A percentile compares a stretch with the other conserved stretches of the same genome.
phyloP scores from a whole-genome alignment of 1,140 invertebrate species.

The Acromyrmex echinatior region DNA sequence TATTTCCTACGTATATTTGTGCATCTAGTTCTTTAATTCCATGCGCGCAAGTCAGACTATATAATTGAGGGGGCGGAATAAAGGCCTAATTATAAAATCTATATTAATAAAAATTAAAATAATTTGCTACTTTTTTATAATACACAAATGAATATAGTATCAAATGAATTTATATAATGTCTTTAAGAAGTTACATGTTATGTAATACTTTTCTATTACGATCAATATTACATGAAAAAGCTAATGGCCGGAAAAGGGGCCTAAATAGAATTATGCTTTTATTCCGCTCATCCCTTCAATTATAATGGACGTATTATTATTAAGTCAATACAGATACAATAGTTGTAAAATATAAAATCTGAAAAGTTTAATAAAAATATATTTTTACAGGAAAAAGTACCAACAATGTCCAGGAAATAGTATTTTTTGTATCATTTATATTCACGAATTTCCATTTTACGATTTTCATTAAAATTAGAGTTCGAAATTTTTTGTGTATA shows the following conservation, averaged over 20 bases:
- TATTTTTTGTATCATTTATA: background rate
- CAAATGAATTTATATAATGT: too few species aligned
- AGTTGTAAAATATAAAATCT: background rate
- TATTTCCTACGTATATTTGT: background rate
- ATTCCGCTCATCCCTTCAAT: too few species aligned
- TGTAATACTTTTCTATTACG: too few species aligned
- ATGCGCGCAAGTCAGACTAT: background rate
- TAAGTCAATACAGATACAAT: background rate
- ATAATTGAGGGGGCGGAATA: too few species aligned
- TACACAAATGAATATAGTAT: too few species aligned
- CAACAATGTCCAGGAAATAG: background rate
- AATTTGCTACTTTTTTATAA: too few species aligned
- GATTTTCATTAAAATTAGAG: background rate
- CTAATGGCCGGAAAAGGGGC: too few species aligned
- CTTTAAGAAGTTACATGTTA: too few species aligned
- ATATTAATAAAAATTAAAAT: too few species aligned
- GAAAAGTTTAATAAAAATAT: slow-evolving; percentile 4
- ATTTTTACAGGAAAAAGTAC: background rate
- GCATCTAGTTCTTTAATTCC: background rate
- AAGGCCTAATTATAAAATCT: too few species aligned
- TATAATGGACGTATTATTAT: background rate
- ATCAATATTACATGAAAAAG: too few species aligned
- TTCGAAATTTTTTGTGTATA: background rate
- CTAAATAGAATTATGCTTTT: too few species aligned
- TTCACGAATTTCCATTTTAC: background rate